These are phyloP conservation scores for Conops quadrifasciatus DNA, from an alignment of 2,888 invertebrate genomes.

Conservation along the genomic window DNA sequence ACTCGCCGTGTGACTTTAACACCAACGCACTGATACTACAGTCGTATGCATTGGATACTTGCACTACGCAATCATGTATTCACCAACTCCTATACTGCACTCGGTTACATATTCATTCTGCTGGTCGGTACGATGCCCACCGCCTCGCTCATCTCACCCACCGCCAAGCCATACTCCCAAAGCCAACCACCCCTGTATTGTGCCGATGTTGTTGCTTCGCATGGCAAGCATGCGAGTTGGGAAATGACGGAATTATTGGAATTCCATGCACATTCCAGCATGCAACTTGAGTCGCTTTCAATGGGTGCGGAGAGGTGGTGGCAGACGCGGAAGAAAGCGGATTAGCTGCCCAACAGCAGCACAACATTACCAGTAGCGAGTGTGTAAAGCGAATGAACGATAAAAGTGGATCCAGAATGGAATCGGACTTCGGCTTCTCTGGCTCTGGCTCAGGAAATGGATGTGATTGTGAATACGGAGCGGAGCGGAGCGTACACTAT, in stretches of 20 bases:
- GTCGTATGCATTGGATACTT: neutral
- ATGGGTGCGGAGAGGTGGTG: neutral
- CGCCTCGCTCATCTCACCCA: conserved; percentile 18
- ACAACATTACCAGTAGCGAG: conserved; percentile 13
- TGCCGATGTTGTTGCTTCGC: conserved; percentile 35
- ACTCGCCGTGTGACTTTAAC: neutral
- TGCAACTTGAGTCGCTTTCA: neutral
- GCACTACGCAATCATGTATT: too few species aligned
- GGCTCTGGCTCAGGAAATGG: conserved; percentile 19
- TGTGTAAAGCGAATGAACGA: conserved; percentile 40
- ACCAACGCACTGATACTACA: too few species aligned
- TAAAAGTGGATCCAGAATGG: conserved; percentile 37
- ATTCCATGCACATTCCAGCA: conserved; percentile 65
- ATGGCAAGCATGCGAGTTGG: conserved; percentile 32
- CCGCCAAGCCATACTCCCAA: neutral
- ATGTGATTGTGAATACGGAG: too few species aligned
- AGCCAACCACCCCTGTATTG: conserved; percentile 20
- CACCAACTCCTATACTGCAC: conserved; percentile 14
- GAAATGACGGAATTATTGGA: conserved; percentile 59
- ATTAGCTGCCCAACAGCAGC: too few species aligned
- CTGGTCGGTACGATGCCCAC: conserved; percentile 1
- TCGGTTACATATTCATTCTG: neutral
- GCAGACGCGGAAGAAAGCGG: neutral
- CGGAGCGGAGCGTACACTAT: too few species aligned
- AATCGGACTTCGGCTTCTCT: conserved; percentile 19